phyloP scores from a whole-genome alignment of 2,888 invertebrate genomes.

The Apodemia mormo region DNA sequence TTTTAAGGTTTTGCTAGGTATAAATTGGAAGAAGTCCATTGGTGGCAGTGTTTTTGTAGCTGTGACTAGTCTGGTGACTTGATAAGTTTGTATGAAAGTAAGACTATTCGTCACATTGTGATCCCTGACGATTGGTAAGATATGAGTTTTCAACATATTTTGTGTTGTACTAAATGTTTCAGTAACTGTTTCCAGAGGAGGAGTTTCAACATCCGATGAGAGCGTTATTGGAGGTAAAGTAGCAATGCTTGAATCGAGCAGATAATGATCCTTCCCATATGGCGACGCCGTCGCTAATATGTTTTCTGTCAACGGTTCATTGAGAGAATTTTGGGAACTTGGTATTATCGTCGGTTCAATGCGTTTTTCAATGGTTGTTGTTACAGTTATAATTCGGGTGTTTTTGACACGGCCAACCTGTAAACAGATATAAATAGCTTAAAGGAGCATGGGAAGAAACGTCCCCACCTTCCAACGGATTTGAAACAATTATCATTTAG shows the following conservation, averaged over 20 bases:
- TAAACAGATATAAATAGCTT: conserved; percentile 31
- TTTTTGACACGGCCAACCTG: conserved; percentile 93
- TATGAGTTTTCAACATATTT: conserved; percentile 92
- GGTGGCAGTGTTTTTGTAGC: conserved; percentile 95
- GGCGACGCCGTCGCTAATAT: conserved; percentile 90
- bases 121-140: conserved; percentile 90
- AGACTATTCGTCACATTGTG: conserved; percentile 88
- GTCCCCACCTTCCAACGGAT: too few relatives aligned
- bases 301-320: conserved; percentile 93
- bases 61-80: conserved; percentile 92
- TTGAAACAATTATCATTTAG: too few relatives aligned
- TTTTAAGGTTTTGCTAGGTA: conserved; percentile 91
- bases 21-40: conserved; percentile 92
- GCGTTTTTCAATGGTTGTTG: conserved; percentile 91
- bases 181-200: conserved; percentile 92
- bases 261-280: conserved; percentile 85
- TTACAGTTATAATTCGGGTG: conserved; percentile 93
- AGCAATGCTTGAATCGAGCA: conserved; percentile 89
- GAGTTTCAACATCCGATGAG: conserved; percentile 89
- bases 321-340: conserved; percentile 81
- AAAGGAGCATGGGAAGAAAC: too few relatives aligned
- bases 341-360: conserved; percentile 83
- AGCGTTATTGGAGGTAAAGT: conserved; percentile 91
- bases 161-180: conserved; percentile 96
- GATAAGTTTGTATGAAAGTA: conserved; percentile 94